Evolutionary conservation across 2,888 invertebrate species (phyloP), one percentile per base, ranked within the genome.

Genomic region (Noctua pronuba): DNA sequence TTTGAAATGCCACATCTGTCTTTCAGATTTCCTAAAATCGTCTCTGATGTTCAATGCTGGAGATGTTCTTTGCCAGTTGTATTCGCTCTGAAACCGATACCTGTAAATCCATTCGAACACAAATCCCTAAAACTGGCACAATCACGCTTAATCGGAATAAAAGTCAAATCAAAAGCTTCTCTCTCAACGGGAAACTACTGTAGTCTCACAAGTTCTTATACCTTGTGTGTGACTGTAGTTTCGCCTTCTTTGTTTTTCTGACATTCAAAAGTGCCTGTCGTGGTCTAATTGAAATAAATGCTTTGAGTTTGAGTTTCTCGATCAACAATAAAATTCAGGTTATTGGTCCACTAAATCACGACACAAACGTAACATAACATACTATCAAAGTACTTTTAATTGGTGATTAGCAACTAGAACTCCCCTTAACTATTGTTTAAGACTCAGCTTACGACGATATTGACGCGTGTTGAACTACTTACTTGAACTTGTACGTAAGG

Each of bases 361-460:
- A 58, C 46, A 58, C 46, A 62, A 41, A 41, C 41, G 10, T 38
- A 64, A 44, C 46, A 38, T 46, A 65, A 65, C 55, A 35, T 73
- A 73, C 38, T 65, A 81, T 66, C 49, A 62, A 70, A 74, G 55
- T 75, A 84, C 66, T 78, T 81, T 70, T 81, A 78, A 85, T 84
- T 77, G 85, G 85, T 70, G 78, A 84, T 84, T 84, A 84, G 73
- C 38, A 80, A 80, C 73, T 80, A 73, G 67, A 84, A 83, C 70
- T 75, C 73, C 46, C 44, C 65, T 74, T 76, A 83, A 74, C 67
- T 77, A 68, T 80, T 76, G 77, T 80, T 71, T 73, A 80, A 83
- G 84, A 55, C 66, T 58, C 84, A 71, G 44, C 41, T 69, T 71
- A 79, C 52, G 64, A 68, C 58, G 65, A 80, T 69, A 77, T 77